Evolutionary conservation across 2,113 vertebrate species (phyloP), one percentile per base, ranked within the genome.

Genomic region (Ceyx melanurus): DNA sequence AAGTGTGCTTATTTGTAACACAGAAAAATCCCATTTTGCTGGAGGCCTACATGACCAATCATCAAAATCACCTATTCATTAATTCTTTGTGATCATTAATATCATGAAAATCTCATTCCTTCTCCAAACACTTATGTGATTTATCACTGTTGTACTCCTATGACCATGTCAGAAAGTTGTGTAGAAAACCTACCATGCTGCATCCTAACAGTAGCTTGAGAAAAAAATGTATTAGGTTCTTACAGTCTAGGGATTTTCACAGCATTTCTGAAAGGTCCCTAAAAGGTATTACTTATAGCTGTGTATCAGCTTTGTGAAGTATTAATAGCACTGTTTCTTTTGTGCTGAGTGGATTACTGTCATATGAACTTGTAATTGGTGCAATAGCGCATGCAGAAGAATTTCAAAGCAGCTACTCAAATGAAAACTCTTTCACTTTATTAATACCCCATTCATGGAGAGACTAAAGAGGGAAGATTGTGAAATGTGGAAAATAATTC

Each of bases 391-490:
- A 40, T 70, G 81, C 54, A 87, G 74, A 86, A 93, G 74, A 85
- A 89, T 95, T 95, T 94, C 89, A 93, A 93, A 92, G 75, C 78
- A 76, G 17, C 87, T 81, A 87, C 94, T 93, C 64, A 82, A 20
- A 71, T 82, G 86, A 92, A 95, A 94, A 90, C 22, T 45, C 56
- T 76, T 76, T 60, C 5, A 0, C 68, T 90, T 93, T 88, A 90
- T 83, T 95, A 88, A 86, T 58, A 80, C 60, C 61, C 60, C 64
- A 61, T 95, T 95, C 88, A 70, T 79, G 42, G 43, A 79, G 46
- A 85, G 45, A 33, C 58, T 89, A 46, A 87, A 73, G 70, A 87
- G 54, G 35, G n/a, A 86, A 26, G 56, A 84, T 80, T 91, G 75
- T 85, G 74, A 70, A 54, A 73, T 50, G 28, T 54, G 50, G 53